Evolutionary conservation across 2,888 invertebrate genomes (phyloP), one percentile per base, ranked within the genome.

Genomic region (Chirona hameri): DNA sequence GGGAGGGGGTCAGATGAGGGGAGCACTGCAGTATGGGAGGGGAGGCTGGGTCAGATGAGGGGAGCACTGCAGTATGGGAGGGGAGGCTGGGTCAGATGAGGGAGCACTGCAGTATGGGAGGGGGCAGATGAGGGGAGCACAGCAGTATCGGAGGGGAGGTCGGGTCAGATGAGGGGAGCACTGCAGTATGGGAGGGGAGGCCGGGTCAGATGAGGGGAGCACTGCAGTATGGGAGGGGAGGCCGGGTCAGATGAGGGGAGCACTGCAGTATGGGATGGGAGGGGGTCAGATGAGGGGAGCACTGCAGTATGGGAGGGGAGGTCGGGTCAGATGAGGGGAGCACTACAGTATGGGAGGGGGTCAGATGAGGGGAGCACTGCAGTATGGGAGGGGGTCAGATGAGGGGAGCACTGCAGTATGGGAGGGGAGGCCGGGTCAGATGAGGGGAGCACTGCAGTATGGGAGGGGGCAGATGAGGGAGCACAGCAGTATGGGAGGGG

Each of bases 181-280:
- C 0, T n/a, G 72, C 0, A 5, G 31, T 15, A 31, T 18, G 18
- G 12, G 15, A 39, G 39, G 39, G 39, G 4, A 39, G 39, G 39
- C n/a, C n/a, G 39, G 39, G 39, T 39, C 39, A 39, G 39, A 39
- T 39, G 7, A 39, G 98, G 98, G 88, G 98, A 98, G 87, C 94
- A 91, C 96, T 97, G 88, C 24, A 12, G 14, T 3, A 29, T 1
- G 69, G 0, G 27, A 27, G 27, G 69, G 27, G 27, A 3, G 27
- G 12, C 7, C n/a, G 3, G 69, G 69, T 29, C 27, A 52, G 52
- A 79, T 9, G 10, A n/a, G 39, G 46, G 39, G 39, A 5, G 14
- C 5, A 76, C 18, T n/a, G n/a, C n/a, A n/a, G n/a, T n/a, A n/a
- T n/a, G n/a, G n/a, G n/a, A n/a, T n/a, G 46, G 46, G 0, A n/a